These are phyloP conservation scores for Seladonia tumulorum DNA, from an alignment of 2,888 invertebrate genomes.

Conservation along the genomic window DNA sequence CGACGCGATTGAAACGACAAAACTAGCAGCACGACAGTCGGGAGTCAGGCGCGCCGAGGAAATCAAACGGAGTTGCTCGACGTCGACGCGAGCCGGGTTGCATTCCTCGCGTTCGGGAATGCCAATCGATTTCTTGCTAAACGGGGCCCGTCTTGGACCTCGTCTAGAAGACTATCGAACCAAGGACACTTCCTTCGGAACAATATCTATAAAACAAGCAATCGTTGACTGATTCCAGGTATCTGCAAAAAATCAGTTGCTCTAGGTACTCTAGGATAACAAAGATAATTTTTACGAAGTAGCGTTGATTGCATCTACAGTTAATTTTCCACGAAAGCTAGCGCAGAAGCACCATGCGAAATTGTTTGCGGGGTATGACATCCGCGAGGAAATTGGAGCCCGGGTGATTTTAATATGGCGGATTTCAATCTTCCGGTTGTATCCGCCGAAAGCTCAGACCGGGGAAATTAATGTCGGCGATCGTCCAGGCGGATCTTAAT, in stretches of 20 bases:
- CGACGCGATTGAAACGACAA: neutral
- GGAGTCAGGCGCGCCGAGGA: neutral
- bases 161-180: neutral
- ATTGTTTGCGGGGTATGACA: neutral
- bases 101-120: neutral
- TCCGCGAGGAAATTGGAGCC: neutral
- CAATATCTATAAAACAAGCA: neutral
- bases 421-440: neutral
- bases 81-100: neutral
- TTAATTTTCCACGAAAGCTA: neutral
- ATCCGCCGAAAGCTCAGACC: neutral
- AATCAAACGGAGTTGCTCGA: neutral
- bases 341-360: neutral
- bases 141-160: neutral
- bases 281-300: no score
- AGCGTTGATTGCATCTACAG: neutral
- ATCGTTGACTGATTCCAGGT: neutral
- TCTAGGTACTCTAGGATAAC: neutral
- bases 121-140: constrained; percentile 6
- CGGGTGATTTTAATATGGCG: neutral
- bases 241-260: neutral
- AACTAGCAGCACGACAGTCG: neutral
- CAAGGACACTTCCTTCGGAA: neutral
- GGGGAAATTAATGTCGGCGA: neutral
- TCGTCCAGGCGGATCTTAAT: constrained; percentile 34